Evolutionary conservation across 2,888 invertebrate genomes (phyloP).

Genomic region (Perizoma flavofasciatum): DNA sequence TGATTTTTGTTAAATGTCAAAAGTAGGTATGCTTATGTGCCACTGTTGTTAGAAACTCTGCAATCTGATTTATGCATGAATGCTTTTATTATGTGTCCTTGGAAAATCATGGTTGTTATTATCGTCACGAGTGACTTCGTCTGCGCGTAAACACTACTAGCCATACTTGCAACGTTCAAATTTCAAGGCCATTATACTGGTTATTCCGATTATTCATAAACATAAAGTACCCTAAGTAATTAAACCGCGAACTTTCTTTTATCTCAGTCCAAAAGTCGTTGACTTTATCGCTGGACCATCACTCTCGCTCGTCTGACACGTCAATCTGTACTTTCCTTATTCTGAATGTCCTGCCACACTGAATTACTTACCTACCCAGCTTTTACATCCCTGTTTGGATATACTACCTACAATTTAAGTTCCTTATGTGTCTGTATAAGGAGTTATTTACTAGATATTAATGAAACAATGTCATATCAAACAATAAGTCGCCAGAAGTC

Average conservation of each 20-base stretch:
- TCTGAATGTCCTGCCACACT: too few species aligned
- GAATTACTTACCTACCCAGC: too few species aligned
- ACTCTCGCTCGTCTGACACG: too few species aligned
- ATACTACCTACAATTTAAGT: too few species aligned
- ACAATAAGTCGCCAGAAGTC: constrained; percentile 14
- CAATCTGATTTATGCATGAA: background rate
- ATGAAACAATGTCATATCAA: constrained; percentile 27
- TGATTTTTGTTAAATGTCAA: too few species aligned
- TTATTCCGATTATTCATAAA: background rate
- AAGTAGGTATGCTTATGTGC: too few species aligned
- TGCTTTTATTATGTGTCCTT: constrained; percentile 12
- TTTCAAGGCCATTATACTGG: constrained; percentile 1
- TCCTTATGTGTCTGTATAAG: constrained; percentile 26
- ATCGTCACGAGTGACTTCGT: constrained; percentile 8
- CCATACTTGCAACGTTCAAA: background rate
- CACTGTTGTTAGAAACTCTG: too few species aligned
- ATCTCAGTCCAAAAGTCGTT: too few species aligned
- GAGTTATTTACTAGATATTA: constrained; percentile 32
- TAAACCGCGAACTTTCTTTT: too few species aligned
- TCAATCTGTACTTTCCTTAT: too few species aligned
- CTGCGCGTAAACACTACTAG: constrained; percentile 9
- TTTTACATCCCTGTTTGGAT: too few species aligned
- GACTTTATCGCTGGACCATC: too few species aligned
- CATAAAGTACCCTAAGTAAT: background rate
- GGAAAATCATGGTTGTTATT: constrained; percentile 42